Conservation (phyloP, 2,888 invertebrate genomes). For the Eristalis pertinax region DNA sequence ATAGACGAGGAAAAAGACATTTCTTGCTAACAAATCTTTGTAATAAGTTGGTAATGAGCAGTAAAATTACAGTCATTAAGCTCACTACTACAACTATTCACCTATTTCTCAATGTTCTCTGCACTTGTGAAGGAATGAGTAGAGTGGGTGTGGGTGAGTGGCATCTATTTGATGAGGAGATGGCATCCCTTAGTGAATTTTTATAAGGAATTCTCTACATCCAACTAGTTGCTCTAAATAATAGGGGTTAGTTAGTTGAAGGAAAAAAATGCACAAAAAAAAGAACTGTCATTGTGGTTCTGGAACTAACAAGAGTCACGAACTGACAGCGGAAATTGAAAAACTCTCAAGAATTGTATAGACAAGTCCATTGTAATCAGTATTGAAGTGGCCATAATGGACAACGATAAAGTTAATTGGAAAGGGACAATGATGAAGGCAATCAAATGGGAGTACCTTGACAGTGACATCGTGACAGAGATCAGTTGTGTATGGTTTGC, state of each 20-base stretch:
- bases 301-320: neutral
- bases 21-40: constrained; percentile 24
- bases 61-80: constrained; percentile 52
- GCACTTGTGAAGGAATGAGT: neutral
- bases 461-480: constrained; percentile 3
- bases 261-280: neutral
- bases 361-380: constrained; percentile 30
- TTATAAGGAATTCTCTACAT: neutral
- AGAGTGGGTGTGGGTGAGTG: neutral
- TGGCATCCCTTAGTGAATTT: neutral
- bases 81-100: constrained; percentile 23
- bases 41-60: constrained; percentile 25
- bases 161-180: neutral
- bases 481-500: neutral
- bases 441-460: constrained; percentile 2
- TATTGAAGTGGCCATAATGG: neutral
- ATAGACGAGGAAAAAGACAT: neutral
- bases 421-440: constrained; percentile 3
- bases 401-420: neutral
- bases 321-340: constrained; percentile 43
- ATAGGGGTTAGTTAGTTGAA: neutral
- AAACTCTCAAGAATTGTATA: constrained; percentile 24
- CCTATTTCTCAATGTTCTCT: neutral
- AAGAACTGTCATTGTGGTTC: neutral
- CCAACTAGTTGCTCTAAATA: neutral